phyloP scores from a whole-genome alignment of 2,888 invertebrate species.

The Stomorhina lunata region DNA sequence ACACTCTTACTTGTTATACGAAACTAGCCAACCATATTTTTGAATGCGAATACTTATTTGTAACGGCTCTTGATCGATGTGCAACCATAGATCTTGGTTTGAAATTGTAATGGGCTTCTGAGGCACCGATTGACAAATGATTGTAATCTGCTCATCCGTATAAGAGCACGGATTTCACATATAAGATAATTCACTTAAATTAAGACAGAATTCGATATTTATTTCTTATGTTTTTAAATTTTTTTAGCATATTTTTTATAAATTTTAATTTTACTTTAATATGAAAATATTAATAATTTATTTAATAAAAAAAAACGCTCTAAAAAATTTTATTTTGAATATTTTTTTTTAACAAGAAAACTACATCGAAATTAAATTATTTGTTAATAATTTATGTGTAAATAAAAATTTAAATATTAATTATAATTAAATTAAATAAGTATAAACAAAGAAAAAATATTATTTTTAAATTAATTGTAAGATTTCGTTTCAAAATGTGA shows the following conservation, averaged over 20 bases:
- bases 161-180: too few relatives aligned
- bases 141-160: too few relatives aligned
- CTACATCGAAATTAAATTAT: slow-evolving; percentile 60
- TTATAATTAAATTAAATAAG: neutral
- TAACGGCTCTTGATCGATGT: too few relatives aligned
- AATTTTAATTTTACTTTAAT: neutral
- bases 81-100: too few relatives aligned
- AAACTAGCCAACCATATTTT: too few relatives aligned
- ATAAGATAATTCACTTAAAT: too few relatives aligned
- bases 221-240: too few relatives aligned
- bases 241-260: neutral
- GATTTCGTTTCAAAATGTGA: slow-evolving; percentile 58
- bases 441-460: neutral
- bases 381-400: slow-evolving; percentile 57
- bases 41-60: too few relatives aligned
- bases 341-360: slow-evolving; percentile 30
- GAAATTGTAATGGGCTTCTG: too few relatives aligned
- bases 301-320: neutral
- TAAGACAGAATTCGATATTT: too few relatives aligned
- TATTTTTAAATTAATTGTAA: slow-evolving; percentile 56
- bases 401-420: slow-evolving; percentile 26
- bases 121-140: too few relatives aligned
- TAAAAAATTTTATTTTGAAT: slow-evolving; percentile 54
- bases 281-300: neutral
- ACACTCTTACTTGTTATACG: too few relatives aligned